A percentile compares a stretch with the other conserved stretches of the same genome.
Conservation (phyloP, 2,888 invertebrate genomes). For the Hydrotaea cyrtoneurina region DNA sequence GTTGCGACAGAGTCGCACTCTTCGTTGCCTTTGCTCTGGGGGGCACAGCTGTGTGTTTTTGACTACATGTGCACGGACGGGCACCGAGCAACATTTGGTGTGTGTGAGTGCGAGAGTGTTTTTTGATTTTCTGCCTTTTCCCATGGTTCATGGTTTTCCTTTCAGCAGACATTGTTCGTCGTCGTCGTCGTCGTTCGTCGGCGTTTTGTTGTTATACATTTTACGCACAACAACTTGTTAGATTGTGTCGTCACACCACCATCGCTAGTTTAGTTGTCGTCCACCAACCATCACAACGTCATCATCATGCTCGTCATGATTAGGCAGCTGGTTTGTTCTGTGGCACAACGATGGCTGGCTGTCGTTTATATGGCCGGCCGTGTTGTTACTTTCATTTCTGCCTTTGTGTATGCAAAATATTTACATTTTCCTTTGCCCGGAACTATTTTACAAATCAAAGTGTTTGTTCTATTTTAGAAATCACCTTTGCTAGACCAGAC, state of each 20-base stretch:
- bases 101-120: constrained; percentile 26
- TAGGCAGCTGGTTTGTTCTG: neutral
- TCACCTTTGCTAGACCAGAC: neutral
- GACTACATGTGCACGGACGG: neutral
- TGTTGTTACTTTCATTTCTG: constrained; percentile 9
- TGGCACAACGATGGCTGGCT: neutral
- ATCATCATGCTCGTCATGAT: neutral
- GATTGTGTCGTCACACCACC: constrained; percentile 56
- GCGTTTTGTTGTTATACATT: constrained; percentile 46
- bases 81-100: neutral
- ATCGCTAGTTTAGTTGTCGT: neutral
- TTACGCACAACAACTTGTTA: constrained; percentile 72
- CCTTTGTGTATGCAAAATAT: neutral
- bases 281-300: neutral
- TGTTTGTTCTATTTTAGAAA: neutral
- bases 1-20: neutral
- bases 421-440: constrained; percentile 2
- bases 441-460: neutral
- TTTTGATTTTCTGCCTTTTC: constrained; percentile 57
- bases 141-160: constrained; percentile 6
- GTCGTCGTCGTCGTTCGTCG: constrained; percentile 28
- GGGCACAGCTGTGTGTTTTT: neutral
- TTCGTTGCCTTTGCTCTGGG: too few relatives aligned
- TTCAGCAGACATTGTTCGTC: constrained; percentile 16
- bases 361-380: neutral